A percentile compares a stretch with the other conserved stretches of the same genome.
These are phyloP conservation scores for Acipenser oxyrinchus DNA, from an alignment of 2,797 vertebrate species.

Conservation along the genomic window DNA sequence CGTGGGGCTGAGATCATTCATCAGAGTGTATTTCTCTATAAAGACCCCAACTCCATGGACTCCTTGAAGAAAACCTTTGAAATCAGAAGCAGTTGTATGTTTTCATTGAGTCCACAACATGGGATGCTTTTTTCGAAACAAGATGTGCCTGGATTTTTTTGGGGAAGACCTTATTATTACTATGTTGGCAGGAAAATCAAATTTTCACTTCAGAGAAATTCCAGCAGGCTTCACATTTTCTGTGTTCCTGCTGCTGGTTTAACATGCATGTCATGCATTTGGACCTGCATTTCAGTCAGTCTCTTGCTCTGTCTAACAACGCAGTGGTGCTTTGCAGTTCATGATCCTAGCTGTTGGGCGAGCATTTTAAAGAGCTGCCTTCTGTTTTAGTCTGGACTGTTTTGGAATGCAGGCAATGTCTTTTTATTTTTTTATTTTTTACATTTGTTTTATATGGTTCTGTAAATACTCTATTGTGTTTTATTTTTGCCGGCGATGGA, in stretches of 20 bases:
- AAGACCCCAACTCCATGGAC: background rate
- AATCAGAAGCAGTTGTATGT: background rate
- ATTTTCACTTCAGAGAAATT: background rate
- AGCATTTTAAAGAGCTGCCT: too few relatives aligned
- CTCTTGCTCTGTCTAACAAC: too few relatives aligned
- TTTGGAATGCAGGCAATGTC: too few relatives aligned
- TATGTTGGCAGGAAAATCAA: background rate
- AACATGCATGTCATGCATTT: too few relatives aligned
- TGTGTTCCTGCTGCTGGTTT: background rate
- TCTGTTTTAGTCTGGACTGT: too few relatives aligned
- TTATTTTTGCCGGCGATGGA: too few relatives aligned
- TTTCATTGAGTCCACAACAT: background rate
- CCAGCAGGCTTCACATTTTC: background rate
- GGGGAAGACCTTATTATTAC: background rate
- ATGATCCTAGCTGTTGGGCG: too few relatives aligned
- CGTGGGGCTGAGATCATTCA: constrained; percentile 11
- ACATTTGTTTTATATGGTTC: too few relatives aligned
- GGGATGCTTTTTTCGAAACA: background rate
- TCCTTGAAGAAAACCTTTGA: background rate
- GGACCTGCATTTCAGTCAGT: too few relatives aligned
- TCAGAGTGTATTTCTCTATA: background rate
- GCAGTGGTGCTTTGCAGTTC: too few relatives aligned
- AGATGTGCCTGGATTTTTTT: background rate
- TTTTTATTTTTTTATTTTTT: too few relatives aligned
- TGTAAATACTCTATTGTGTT: too few relatives aligned